Conservation (phyloP, 2,113 vertebrate genomes). For the Dromaius novaehollandiae region DNA sequence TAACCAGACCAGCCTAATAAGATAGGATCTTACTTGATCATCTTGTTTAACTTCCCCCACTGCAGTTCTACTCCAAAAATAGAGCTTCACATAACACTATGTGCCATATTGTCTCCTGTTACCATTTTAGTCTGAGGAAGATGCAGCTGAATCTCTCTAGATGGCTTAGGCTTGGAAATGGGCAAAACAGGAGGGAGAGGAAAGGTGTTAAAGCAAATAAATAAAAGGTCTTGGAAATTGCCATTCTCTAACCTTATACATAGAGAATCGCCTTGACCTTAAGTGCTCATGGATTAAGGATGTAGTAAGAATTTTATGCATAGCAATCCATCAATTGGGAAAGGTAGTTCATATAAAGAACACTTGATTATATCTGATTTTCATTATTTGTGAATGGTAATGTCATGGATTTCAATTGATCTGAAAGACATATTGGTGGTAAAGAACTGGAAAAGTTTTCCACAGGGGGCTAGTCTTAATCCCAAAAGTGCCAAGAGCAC, state of each 20-base stretch:
- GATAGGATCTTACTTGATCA: neutral
- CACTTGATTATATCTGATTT: neutral
- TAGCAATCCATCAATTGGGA: neutral
- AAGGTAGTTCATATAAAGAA: neutral
- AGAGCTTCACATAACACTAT: neutral
- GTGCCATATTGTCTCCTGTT: neutral
- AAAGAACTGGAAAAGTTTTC: neutral
- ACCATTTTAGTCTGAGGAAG: neutral
- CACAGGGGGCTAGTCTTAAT: neutral
- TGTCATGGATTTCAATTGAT: neutral
- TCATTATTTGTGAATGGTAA: neutral
- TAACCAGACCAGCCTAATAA: neutral
- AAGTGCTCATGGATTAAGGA: neutral
- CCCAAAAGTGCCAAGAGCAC: neutral
- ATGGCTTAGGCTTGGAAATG: neutral
- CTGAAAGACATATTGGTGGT: neutral
- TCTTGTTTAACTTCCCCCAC: neutral
- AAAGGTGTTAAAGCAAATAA: neutral
- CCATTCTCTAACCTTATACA: rapidly evolving
- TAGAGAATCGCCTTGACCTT: neutral
- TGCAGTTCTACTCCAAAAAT: neutral
- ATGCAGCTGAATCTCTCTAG: neutral
- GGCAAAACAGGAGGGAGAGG: too few relatives aligned
- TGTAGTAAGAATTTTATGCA: neutral
- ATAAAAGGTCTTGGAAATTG: neutral